These are phyloP conservation scores for Sycophila texana DNA, from an alignment of 2,888 invertebrate species.

Conservation along the genomic window DNA sequence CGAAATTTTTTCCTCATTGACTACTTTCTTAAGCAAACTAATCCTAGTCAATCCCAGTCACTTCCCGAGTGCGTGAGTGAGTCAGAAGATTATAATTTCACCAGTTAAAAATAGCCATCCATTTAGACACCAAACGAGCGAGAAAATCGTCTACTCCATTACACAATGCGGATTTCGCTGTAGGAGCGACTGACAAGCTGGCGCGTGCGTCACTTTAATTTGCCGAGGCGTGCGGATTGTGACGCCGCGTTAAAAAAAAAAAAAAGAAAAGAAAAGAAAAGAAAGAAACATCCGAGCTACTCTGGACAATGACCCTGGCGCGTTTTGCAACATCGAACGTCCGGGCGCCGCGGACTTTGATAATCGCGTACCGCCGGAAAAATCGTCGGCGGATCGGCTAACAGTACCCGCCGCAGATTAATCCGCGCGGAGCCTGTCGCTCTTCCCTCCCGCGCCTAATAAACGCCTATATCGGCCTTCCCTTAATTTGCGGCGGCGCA, in stretches of 20 bases:
- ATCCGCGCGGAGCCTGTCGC: too few species aligned
- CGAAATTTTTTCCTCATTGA: too few species aligned
- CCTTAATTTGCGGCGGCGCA: slow-evolving; percentile 48
- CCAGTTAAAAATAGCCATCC: slow-evolving; percentile 5
- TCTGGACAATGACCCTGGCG: slow-evolving; percentile 41
- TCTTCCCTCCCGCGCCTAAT: slow-evolving; percentile 6
- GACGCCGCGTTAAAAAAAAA: not conserved
- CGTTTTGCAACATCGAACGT: slow-evolving; percentile 8
- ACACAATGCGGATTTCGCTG: slow-evolving; percentile 34
- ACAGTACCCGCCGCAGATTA: too few species aligned
- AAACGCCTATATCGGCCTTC: slow-evolving; percentile 22
- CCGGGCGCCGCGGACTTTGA: not conserved
- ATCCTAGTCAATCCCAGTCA: not conserved
- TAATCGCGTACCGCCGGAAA: not conserved
- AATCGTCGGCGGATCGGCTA: not conserved
- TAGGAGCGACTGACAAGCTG: not conserved
- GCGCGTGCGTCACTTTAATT: slow-evolving; percentile 39
- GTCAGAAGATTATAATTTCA: slow-evolving; percentile 17
- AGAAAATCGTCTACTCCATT: slow-evolving; percentile 2
- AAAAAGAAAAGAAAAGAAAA: not conserved
- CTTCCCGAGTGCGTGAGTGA: not conserved
- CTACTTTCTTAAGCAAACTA: too few species aligned
- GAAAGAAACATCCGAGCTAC: not conserved
- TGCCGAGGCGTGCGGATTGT: slow-evolving; percentile 38
- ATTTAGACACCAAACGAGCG: not conserved